phyloP scores from a whole-genome alignment of 2,797 vertebrate species.

The Sebastes cheni region DNA sequence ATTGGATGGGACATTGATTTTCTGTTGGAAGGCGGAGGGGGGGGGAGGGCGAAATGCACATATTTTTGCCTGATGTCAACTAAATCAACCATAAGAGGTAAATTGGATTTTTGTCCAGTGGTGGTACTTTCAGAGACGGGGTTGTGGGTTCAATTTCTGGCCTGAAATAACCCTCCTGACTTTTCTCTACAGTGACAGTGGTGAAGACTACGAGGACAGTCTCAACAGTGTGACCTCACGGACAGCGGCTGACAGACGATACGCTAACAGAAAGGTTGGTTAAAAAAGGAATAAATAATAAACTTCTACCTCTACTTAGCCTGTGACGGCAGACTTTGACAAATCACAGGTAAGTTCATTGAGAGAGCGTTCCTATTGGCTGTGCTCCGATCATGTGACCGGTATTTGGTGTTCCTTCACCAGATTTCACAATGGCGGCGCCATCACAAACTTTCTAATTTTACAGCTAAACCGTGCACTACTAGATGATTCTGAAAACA shows the following conservation, averaged over 20 bases:
- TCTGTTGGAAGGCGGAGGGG: constrained; percentile 58
- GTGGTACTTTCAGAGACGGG: constrained; percentile 65
- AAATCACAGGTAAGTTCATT: too few relatives aligned
- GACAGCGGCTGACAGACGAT: neutral
- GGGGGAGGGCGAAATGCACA: constrained; percentile 63
- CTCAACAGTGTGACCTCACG: constrained; percentile 59
- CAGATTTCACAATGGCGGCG: too few relatives aligned
- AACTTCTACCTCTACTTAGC: neutral
- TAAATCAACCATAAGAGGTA: constrained; percentile 81
- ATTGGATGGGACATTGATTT: constrained; percentile 84
- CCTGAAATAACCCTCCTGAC: constrained; percentile 38
- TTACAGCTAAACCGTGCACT: too few relatives aligned
- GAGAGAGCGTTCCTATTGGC: too few relatives aligned
- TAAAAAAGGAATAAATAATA: neutral
- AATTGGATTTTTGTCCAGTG: constrained; percentile 75
- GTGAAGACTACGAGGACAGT: constrained; percentile 78
- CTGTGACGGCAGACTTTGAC: too few relatives aligned
- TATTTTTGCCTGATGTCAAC: constrained; percentile 82
- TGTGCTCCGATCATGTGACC: too few relatives aligned
- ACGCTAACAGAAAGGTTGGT: constrained; percentile 62
- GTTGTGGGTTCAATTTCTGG: constrained; percentile 52
- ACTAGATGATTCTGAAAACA: too few relatives aligned
- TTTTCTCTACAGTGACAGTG: constrained; percentile 71
- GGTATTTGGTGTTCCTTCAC: too few relatives aligned
- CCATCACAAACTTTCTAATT: too few relatives aligned